Conservation (phyloP, 2,888 invertebrate species). For the Lacanobia wlatinum region DNA sequence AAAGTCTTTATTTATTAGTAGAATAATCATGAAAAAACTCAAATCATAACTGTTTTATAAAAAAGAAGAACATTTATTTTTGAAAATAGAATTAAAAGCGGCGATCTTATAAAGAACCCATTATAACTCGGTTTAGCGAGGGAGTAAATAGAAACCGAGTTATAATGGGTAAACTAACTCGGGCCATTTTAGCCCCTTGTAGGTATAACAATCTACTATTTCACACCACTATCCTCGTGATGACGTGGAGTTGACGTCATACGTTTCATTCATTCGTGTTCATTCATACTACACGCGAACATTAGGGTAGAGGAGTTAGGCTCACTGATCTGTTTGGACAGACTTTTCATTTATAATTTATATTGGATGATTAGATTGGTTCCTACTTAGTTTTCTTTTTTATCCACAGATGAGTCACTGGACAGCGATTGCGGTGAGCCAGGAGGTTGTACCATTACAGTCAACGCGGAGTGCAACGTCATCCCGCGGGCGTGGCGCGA, state of each 20-base stretch:
- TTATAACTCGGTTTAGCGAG: too few species aligned
- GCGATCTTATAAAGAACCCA: too few species aligned
- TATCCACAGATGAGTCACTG: constrained; percentile 76
- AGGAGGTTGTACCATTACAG: constrained; percentile 63
- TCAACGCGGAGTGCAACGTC: constrained; percentile 53
- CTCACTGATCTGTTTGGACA: neutral
- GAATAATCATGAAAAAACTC: too few species aligned
- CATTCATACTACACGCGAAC: constrained; percentile 34
- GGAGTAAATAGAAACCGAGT: too few species aligned
- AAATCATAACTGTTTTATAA: too few species aligned
- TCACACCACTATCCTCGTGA: constrained; percentile 16
- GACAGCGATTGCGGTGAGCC: constrained; percentile 78
- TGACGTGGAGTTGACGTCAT: constrained; percentile 33
- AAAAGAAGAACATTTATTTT: too few species aligned
- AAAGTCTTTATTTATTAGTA: too few species aligned
- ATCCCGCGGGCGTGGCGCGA: constrained; percentile 74
- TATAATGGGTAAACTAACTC: too few species aligned
- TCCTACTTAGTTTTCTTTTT: neutral
- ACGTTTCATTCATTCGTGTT: constrained; percentile 35
- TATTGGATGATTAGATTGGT: neutral
- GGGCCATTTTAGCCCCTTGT: too few species aligned
- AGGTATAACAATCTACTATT: too few species aligned
- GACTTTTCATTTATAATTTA: neutral
- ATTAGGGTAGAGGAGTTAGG: constrained; percentile 3
- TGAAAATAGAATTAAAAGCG: too few species aligned